Percentiles rank a stretch among this genome's conserved stretches.
Conservation (phyloP, 1,140 invertebrate genomes). For the Phymastichus coffea region DNA sequence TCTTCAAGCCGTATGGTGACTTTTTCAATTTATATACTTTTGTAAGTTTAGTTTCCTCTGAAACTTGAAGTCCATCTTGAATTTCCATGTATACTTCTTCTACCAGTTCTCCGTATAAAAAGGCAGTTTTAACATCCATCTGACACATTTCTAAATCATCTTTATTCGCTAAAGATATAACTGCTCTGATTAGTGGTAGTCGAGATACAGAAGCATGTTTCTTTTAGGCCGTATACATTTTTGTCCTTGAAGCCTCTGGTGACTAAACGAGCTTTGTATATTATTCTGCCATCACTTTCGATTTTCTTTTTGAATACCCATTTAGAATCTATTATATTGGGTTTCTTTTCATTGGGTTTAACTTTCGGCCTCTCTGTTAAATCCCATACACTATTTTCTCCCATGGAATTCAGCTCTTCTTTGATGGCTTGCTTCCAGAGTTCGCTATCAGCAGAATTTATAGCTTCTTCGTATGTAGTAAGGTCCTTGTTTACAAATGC, state of each 20-base stretch:
- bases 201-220: too few relatives aligned
- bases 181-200: too few relatives aligned
- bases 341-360: background rate
- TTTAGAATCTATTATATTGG: background rate
- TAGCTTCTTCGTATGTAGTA: background rate
- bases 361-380: background rate
- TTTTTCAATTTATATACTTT: constrained; percentile 22
- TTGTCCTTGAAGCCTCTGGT: background rate
- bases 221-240: too few relatives aligned
- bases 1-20: constrained; percentile 19
- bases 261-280: background rate
- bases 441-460: background rate
- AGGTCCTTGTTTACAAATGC: background rate
- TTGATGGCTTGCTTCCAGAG: background rate
- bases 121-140: background rate
- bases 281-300: background rate
- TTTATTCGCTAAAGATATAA: too few relatives aligned
- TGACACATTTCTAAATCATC: too few relatives aligned
- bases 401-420: background rate
- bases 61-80: background rate
- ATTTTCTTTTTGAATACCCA: background rate
- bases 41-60: background rate
- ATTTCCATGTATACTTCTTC: too few relatives aligned
- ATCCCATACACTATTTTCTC: background rate
- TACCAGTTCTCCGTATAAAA: background rate